Conservation (phyloP, 2,888 invertebrate species). For the Pilophorus perplexus region DNA sequence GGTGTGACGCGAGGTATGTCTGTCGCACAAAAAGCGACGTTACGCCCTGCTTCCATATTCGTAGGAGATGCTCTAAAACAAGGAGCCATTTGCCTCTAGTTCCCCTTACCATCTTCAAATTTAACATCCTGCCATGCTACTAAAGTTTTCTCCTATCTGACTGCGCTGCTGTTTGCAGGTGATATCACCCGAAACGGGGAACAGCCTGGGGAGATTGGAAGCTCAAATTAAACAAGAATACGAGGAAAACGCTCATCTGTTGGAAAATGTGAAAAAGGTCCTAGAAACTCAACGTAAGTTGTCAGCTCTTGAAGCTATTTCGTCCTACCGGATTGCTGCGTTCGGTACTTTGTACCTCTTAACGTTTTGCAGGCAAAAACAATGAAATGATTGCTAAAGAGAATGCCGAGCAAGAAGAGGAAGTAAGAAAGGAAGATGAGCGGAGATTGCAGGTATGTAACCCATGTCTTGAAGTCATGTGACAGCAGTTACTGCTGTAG, state of each 20-base stretch:
- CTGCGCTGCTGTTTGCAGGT: conserved; percentile 37
- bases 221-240: conserved; percentile 55
- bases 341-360: not conserved
- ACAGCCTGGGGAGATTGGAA: conserved; percentile 53
- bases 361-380: conserved; percentile 30
- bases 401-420: conserved; percentile 42
- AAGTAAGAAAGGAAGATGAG: conserved; percentile 44
- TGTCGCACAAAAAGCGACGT: too few relatives aligned
- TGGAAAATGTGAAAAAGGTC: conserved; percentile 53
- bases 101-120: too few relatives aligned
- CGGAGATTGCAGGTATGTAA: conserved; percentile 34
- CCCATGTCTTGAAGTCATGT: too few relatives aligned
- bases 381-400: conserved; percentile 40
- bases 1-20: too few relatives aligned
- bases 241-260: conserved; percentile 55
- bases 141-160: too few relatives aligned
- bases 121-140: too few relatives aligned
- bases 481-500: too few relatives aligned
- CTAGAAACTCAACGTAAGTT: conserved; percentile 50
- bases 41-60: too few relatives aligned
- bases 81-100: too few relatives aligned
- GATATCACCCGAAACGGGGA: conserved; percentile 34
- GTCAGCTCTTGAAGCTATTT: too few relatives aligned
- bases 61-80: too few relatives aligned
- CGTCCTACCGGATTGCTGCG: not conserved